Evolutionary conservation across 2,888 invertebrate genomes (phyloP).

Genomic region (Nephrotoma flavescens): DNA sequence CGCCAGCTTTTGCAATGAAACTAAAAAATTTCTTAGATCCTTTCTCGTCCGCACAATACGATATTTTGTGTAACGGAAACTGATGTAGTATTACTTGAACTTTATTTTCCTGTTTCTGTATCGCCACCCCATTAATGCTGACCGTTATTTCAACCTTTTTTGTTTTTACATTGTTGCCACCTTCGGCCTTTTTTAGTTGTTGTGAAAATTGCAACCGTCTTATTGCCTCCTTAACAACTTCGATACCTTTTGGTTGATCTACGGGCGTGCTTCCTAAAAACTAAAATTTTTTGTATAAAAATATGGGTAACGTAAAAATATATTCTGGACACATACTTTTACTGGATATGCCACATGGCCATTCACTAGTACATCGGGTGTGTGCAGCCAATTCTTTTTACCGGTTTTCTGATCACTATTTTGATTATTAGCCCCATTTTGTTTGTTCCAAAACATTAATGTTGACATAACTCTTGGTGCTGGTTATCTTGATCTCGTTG

Average conservation of each 20-base stretch:
- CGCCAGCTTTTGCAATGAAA: slow-evolving; percentile 29
- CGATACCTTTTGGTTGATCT: slow-evolving; percentile 93
- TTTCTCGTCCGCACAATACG: slow-evolving; percentile 98
- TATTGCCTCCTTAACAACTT: slow-evolving; percentile 95
- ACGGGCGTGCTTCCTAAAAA: slow-evolving; percentile 92
- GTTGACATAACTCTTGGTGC: slow-evolving; percentile 36
- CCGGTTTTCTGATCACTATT: slow-evolving; percentile 23
- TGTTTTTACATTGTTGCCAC: slow-evolving; percentile 65
- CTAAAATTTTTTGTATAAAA: slow-evolving; percentile 33
- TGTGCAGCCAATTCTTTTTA: slow-evolving; percentile 77
- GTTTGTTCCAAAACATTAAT: slow-evolving; percentile 50
- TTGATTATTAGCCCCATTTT: slow-evolving; percentile 34
- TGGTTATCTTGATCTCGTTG: background rate
- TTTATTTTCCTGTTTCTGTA: slow-evolving; percentile 58
- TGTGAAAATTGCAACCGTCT: slow-evolving; percentile 89
- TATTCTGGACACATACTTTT: slow-evolving; percentile 48
- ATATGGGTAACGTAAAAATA: background rate
- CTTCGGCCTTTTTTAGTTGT: slow-evolving; percentile 79
- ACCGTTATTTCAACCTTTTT: slow-evolving; percentile 91
- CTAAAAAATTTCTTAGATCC: slow-evolving; percentile 83
- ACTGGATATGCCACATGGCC: slow-evolving; percentile 96
- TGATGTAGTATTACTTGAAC: slow-evolving; percentile 77
- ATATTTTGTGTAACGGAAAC: slow-evolving; percentile 93
- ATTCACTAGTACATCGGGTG: slow-evolving; percentile 81
- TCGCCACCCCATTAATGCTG: slow-evolving; percentile 91